phyloP scores from a whole-genome alignment of 2,797 vertebrate species.

The Karalla daura region DNA sequence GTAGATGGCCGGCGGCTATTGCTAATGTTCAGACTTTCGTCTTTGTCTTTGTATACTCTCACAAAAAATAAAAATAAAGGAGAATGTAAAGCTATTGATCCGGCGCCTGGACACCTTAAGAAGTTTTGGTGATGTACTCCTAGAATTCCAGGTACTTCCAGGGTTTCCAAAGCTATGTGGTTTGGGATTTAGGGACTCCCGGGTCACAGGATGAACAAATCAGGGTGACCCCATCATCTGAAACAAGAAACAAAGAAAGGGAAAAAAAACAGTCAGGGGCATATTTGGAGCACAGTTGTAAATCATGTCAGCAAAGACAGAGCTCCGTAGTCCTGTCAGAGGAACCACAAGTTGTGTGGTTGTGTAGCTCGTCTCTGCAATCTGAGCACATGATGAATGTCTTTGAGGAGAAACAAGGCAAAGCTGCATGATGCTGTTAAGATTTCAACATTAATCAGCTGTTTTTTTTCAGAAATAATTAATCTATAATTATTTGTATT shows the following conservation, averaged over 20 bases:
- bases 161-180: conserved; percentile 82
- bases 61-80: conserved; percentile 59
- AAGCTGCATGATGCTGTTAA: conserved; percentile 81
- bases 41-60: conserved; percentile 72
- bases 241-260: conserved; percentile 48
- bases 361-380: conserved; percentile 55
- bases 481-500: conserved; percentile 83
- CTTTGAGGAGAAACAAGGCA: conserved; percentile 73
- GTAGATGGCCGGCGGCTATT: conserved; percentile 72
- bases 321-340: conserved; percentile 56
- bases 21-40: conserved; percentile 73
- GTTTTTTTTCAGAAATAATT: conserved; percentile 82
- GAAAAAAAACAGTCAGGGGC: conserved; percentile 45
- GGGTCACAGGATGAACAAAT: conserved; percentile 66
- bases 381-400: conserved; percentile 71
- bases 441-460: conserved; percentile 81
- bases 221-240: conserved; percentile 78
- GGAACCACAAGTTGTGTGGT: conserved; percentile 43
- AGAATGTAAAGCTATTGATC: conserved; percentile 83
- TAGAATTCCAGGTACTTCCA: conserved; percentile 87
- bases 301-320: conserved; percentile 44
- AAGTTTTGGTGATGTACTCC: conserved; percentile 80
- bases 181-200: conserved; percentile 81
- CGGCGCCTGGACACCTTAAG: conserved; percentile 79
- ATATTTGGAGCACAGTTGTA: conserved; percentile 40